Base-by-base conservation (phyloP, 2,113 vertebrate genomes). In the Pelvicachromis taeniatus region DNA sequence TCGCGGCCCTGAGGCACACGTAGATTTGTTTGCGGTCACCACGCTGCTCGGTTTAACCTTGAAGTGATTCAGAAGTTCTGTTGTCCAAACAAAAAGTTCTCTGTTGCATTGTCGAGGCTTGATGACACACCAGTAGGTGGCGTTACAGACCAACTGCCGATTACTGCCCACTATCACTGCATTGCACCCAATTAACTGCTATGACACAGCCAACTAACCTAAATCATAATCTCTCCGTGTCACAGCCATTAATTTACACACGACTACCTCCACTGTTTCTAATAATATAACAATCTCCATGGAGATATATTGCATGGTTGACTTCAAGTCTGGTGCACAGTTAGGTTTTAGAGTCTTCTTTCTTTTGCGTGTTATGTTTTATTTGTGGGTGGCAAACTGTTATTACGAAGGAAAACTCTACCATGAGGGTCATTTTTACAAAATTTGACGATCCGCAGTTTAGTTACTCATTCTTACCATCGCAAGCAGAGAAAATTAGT, bases 51-150 rank as follows among this genome's bases (percentile, higher is more conserved):
- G 40, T 26, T n/a, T 53, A n/a, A 82, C 50, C 17, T 23, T 54
- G 16, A 55, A 29, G 26, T 31, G 23, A 63, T 5, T 88, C 45
- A 78, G 52, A 70, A 54, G 19, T 19, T 68, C 14, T 77, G 54
- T 35, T 29, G 13, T 59, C 50, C 59, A 54, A 35, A 29, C 75
- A 73, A 16, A 55, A 55, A 14, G 10, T 53, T 5, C 14, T 82
- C 21, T 5, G 40, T 68, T 77, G 26, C 9, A 29, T 21, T 12
- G 5, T 13, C 31, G 10, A 29, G 16, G 16, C 45, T 35, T 61
- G 68, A 70, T 85, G 52, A 29, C 4, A 7, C 8, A 48, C 91
- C 96, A 95, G 89, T 88, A 95, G 96, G 92, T 84, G 95, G 93
- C 94, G 92, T 89, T 87, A 82, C n/a, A 93, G 75, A 78, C 59